Percentiles rank a stretch among this genome's conserved stretches.
phyloP scores from a whole-genome alignment of 2,888 invertebrate genomes.

The Cecidostiba fungosa region DNA sequence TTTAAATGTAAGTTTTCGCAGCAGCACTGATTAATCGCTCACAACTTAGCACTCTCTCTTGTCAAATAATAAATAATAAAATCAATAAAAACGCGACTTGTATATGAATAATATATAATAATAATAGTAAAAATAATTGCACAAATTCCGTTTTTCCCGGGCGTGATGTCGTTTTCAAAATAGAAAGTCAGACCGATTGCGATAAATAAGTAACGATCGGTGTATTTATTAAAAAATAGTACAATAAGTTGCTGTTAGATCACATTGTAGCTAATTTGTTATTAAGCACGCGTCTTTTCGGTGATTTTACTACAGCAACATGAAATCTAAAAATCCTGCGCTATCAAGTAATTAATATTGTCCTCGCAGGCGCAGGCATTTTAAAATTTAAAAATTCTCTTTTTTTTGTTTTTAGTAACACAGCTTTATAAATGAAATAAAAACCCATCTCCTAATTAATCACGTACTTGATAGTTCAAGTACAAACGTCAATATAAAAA shows the following conservation, averaged over 20 bases:
- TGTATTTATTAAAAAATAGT: slow-evolving; percentile 7
- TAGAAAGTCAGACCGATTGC: slow-evolving; percentile 34
- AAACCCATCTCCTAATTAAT: slow-evolving; percentile 56
- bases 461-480: slow-evolving; percentile 29
- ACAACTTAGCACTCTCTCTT: background rate
- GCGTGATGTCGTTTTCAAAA: slow-evolving; percentile 29
- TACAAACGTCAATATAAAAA: slow-evolving; percentile 46
- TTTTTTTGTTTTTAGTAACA: slow-evolving; percentile 47
- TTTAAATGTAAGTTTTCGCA: slow-evolving; percentile 16
- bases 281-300: slow-evolving; percentile 20
- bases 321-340: slow-evolving; percentile 20
- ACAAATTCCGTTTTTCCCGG: slow-evolving; percentile 42
- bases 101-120: slow-evolving; percentile 26
- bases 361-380: background rate
- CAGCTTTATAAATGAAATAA: slow-evolving; percentile 31
- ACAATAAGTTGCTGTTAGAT: slow-evolving; percentile 30
- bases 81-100: slow-evolving; percentile 39
- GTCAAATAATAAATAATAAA: slow-evolving; percentile 54
- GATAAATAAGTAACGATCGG: slow-evolving; percentile 13
- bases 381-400: slow-evolving; percentile 35
- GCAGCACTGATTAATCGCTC: slow-evolving; percentile 22
- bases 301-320: slow-evolving; percentile 10
- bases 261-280: slow-evolving; percentile 37
- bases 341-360: slow-evolving; percentile 26
- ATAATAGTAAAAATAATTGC: slow-evolving; percentile 50